Evolutionary conservation across 1,140 invertebrate genomes (phyloP), one percentile per base, ranked within the genome.

Genomic region (Nasonia longicornis): DNA sequence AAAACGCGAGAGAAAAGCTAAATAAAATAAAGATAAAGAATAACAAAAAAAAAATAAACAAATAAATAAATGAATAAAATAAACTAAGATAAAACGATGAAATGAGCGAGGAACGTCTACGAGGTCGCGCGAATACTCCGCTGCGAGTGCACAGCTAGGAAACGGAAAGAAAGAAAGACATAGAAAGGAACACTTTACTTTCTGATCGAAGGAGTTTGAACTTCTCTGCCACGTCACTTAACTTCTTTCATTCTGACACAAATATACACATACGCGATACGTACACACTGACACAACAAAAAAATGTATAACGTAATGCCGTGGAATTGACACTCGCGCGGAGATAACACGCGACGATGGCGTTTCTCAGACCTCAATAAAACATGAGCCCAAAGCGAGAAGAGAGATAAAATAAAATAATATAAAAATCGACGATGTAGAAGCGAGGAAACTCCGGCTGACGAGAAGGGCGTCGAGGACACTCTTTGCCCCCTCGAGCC

Each of bases 301-400:
- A 8, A 76, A 64, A 14, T 69, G 8, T 45, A 69, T 48, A 80
- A 48, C 16, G 74, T 80, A 84, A 84, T 85, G 85, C 83, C 84
- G 83, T 82, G 85, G 85, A 86, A 86, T 86, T 85, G 84, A 84
- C 82, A 76, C 72, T 75, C 71, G 75, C 35, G 66, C 75, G 35
- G 81, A 79, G 35, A 12, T 8, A 63, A 58, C 14, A 22, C 6
- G 38, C 31, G 63, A 38, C 38, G 42, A 66, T 26, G 63, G 63
- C 64, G 63, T 75, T 80, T 75, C 79, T 75, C 42, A 7, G 10
- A 35, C 11, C 29, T 70, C 52, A 72, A 64, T 67, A 35, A 78
- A 58, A n/a, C n/a, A 77, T 14, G 4, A 58, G 52, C 52, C 20
- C 52, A 58, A 58, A 58, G 14, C 14, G 45, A 48, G 14, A 12